Base-by-base conservation (phyloP, 2,113 vertebrate species). In the Glareola pratincola region DNA sequence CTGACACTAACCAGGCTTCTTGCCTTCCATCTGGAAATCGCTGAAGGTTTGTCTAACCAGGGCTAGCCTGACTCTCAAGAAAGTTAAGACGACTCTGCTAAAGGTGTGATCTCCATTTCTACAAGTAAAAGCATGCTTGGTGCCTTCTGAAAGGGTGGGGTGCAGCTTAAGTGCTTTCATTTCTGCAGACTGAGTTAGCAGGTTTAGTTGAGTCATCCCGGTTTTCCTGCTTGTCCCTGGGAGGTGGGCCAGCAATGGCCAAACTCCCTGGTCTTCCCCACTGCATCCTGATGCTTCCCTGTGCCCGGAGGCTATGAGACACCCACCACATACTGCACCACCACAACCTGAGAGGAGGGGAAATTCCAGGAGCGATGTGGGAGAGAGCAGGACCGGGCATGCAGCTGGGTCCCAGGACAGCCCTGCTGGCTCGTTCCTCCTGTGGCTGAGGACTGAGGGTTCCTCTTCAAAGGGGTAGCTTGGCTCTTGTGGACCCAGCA, bases 301-400 rank as follows among this genome's bases (percentile, higher is more conserved):
- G 23, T 71, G 57, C 75, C 72, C 0, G 0, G 77, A 0, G 2
- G 66, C 92, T 95, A 68, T 2, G 5, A 91, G 81, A 69, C 62
- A 96, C 90, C 93, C 87, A 95, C 93, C 69, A 66, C 96, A 82
- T 64, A 95, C 74, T 75, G n/a, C 67, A 75, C 67, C 4, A 1
- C 50, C 57, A 17, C 0, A 7, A 91, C 62, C 67, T 88, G 77
- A 88, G 93, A 96, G 94, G 94, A 95, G 94, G 96, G 96, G 96
- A 95, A 97, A 96, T 96, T 97, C 96, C 96, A 76, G 67, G 57
- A 95, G 48, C 3, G 17, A 82, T 50, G 87, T 94, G 90, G 90
- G 92, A 95, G 81, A 72, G 74, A 69, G 66, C 96, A 95, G 71
- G 96, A 93, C 57, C n/a, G 48, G 66, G 96, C 96, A 79, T 57